Percentiles rank a stretch among this genome's conserved stretches.
Evolutionary conservation across 2,113 vertebrate species (phyloP).

Genomic region (Campylomormyrus numenius): DNA sequence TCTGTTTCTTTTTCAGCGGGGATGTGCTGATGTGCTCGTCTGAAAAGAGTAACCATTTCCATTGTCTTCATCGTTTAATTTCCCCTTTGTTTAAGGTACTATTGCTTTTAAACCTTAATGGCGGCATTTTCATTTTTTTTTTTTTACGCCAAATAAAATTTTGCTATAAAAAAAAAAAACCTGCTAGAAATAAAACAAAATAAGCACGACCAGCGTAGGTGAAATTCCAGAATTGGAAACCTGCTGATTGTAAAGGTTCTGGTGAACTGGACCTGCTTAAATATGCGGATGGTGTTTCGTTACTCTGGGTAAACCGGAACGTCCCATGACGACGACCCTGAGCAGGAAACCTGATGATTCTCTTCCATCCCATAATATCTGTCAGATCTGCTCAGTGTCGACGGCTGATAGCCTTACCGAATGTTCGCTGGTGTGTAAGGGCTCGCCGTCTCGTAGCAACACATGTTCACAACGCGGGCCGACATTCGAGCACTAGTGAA

Average conservation of each 20-base stretch:
- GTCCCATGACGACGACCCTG: background rate
- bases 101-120: background rate
- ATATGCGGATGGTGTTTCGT: background rate
- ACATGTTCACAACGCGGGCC: background rate
- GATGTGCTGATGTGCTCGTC: constrained; percentile 20
- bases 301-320: background rate
- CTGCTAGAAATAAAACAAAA: background rate
- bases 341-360: background rate
- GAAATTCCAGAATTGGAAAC: background rate
- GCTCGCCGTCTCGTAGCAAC: background rate
- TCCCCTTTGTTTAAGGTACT: background rate
- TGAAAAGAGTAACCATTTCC: background rate
- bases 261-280: background rate
- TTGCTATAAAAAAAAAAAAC: background rate
- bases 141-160: background rate
- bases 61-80: background rate
- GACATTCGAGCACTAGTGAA: background rate
- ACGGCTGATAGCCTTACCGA: background rate
- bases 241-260: background rate
- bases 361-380: background rate
- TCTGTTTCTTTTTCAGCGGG: background rate
- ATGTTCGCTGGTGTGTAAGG: background rate
- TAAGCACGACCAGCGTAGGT: background rate
- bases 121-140: background rate
- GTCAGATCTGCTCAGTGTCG: background rate